phyloP scores from a whole-genome alignment of 2,113 vertebrate species.

The Lasiurus borealis region DNA sequence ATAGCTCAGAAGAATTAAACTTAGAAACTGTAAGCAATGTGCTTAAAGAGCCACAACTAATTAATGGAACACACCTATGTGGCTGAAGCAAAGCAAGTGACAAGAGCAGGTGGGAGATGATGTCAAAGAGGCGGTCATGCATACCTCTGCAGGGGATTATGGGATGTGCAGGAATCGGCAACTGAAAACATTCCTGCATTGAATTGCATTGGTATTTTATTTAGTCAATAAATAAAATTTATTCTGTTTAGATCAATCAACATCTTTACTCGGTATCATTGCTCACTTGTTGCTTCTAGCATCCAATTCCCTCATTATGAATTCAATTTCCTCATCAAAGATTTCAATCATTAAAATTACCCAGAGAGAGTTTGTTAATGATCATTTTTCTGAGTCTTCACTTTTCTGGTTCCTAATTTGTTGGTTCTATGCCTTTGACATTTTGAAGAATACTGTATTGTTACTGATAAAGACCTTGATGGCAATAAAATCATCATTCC shows the following conservation, averaged over 20 bases:
- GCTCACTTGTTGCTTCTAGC: background rate
- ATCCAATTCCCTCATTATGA: background rate
- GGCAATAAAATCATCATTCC: background rate
- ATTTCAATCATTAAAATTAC: background rate
- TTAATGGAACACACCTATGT: background rate
- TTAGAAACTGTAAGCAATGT: background rate
- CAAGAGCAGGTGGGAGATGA: background rate
- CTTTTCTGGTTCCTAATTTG: background rate
- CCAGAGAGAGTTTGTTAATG: background rate
- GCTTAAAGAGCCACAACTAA: accelerated
- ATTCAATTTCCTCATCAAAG: background rate
- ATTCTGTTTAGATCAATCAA: no score
- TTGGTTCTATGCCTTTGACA: background rate
- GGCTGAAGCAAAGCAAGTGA: no score
- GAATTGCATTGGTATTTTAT: background rate
- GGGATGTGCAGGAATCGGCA: background rate
- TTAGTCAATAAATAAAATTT: no score
- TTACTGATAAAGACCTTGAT: no score
- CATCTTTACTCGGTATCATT: background rate
- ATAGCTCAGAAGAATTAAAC: background rate
- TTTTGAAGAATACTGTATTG: background rate
- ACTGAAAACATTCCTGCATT: background rate
- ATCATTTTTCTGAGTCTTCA: background rate
- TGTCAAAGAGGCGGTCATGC: background rate
- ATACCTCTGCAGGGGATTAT: no score